Conservation (phyloP, 1,140 invertebrate genomes). For the Aphelenchoides besseyi region DNA sequence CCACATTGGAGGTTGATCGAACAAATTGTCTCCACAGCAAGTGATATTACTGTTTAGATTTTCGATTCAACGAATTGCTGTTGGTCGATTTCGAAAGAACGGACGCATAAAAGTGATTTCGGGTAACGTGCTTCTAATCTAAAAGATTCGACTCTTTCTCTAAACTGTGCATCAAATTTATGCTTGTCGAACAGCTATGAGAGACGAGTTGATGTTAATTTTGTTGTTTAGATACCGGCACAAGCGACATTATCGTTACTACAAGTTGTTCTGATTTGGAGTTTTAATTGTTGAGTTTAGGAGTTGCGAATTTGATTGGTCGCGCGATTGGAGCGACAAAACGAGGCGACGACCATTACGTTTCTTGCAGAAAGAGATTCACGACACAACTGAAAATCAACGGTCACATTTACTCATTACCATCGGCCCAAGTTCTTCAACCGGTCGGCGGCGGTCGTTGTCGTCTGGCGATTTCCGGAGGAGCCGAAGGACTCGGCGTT, state of each 20-base stretch:
- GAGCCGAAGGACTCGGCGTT: neutral
- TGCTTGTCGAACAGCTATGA: no score
- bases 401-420: neutral
- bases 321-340: neutral
- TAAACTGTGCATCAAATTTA: no score
- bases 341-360: neutral
- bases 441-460: slow-evolving; percentile 4
- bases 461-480: neutral
- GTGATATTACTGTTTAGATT: neutral
- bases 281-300: no score
- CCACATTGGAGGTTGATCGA: slow-evolving; percentile 12
- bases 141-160: neutral
- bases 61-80: neutral
- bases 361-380: slow-evolving; percentile 7
- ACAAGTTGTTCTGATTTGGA: no score
- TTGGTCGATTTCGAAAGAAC: neutral
- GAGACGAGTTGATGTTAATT: no score
- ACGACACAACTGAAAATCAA: slow-evolving; percentile 5
- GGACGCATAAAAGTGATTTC: neutral
- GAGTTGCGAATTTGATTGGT: neutral
- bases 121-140: neutral
- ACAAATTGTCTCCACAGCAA: neutral
- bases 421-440: neutral
- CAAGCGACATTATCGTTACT: neutral
- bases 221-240: neutral